Evolutionary conservation across 35 echinoderm and acorn worm species (phyloP), one percentile per base, ranked within the genome.

Genomic region (Apostichopus californicus): DNA sequence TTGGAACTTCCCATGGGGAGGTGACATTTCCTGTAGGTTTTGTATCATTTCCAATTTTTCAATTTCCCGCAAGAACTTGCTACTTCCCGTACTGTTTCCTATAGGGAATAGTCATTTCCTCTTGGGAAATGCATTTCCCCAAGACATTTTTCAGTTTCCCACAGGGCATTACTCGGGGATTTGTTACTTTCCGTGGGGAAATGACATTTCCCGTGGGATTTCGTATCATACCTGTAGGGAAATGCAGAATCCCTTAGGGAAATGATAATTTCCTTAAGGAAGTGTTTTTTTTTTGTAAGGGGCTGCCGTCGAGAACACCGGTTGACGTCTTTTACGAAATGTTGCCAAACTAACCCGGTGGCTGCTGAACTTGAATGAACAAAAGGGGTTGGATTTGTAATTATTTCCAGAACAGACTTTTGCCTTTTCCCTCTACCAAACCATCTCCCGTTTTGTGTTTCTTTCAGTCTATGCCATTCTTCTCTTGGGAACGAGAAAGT

Each of bases 371-470:
- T 78, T 79, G 9, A 91, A 54, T 58, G 90, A 24, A 59, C 90
- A 91, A 59, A 53, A 91, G 26, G 70, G 70, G 26, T 79, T 91
- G 52, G 54, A 91, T 58, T 55, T 26, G 56, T 23, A 15, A 91
- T 55, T 3, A 34, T 54, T 17, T 79, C 55, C 55, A 78, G 1
- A 15, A 91, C 34, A 46, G 34, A 46, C 34, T 46, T 46, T 46
- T 46, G 34, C 34, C 34, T 46, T 46, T 46, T 4, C 34, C 90
- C 90, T 12, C 25, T 53, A 56, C 1, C 24, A 91, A 91, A 79
- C 5, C 18, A 78, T 80, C 90, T 91, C 3, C 90, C 90, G 78
- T 91, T 79, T 59, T 79, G 71, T 17, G 71, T 77, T 91, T 79
- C 9, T 22, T 26, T 46, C 11, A 91, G 73, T 57, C 26, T 12